These are phyloP conservation scores for Alcedo atthis DNA, from an alignment of 2,797 vertebrate genomes.

Conservation along the genomic window DNA sequence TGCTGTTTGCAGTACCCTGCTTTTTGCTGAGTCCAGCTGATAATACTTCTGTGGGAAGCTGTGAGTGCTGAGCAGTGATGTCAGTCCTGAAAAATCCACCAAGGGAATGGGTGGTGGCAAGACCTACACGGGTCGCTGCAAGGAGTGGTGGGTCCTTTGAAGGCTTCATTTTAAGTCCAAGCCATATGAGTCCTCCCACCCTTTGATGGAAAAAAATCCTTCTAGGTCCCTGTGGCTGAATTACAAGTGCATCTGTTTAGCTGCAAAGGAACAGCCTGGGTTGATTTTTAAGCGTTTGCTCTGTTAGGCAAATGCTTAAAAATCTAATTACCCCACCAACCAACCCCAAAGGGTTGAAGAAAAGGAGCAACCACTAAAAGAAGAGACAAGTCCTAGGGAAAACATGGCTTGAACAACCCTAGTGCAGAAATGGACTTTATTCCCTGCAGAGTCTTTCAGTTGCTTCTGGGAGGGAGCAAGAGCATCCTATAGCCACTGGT, in stretches of 20 bases:
- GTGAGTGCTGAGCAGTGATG: neutral
- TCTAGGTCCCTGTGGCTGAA: neutral
- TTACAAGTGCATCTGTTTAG: neutral
- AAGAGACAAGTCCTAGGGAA: neutral
- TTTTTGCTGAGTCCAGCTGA: neutral
- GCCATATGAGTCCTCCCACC: neutral
- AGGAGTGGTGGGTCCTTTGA: constrained; percentile 1
- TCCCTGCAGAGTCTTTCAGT: neutral
- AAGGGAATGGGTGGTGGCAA: constrained; percentile 18
- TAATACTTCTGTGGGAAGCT: neutral
- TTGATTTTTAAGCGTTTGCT: neutral
- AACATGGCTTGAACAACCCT: neutral
- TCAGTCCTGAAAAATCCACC: constrained; percentile 38
- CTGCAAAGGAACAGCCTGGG: neutral
- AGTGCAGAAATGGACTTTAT: neutral
- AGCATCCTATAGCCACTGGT: neutral
- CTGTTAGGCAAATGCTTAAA: neutral
- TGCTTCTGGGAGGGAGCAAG: neutral
- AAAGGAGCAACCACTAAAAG: neutral
- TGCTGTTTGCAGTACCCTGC: neutral
- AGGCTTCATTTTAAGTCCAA: neutral
- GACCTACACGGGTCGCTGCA: neutral
- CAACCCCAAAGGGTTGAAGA: neutral
- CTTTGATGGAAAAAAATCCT: neutral
- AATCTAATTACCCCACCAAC: neutral